A percentile compares a stretch with the other conserved stretches of the same genome.
phyloP scores from a whole-genome alignment of 2,797 vertebrate species.

The Helarctos malayanus region DNA sequence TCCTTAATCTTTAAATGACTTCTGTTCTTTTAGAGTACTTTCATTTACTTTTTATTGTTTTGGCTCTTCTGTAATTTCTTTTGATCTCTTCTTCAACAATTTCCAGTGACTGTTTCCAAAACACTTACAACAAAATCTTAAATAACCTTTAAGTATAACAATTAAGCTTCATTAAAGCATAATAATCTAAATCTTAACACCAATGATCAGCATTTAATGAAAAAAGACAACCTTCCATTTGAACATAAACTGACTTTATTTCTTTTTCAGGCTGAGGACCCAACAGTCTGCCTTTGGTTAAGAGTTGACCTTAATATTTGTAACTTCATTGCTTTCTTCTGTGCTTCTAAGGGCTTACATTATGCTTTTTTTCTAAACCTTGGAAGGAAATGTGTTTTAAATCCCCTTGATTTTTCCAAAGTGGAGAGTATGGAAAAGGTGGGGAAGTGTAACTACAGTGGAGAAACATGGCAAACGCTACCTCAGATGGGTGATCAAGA shows the following conservation, averaged over 20 bases:
- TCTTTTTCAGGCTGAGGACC: neutral
- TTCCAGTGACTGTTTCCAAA: slow-evolving; percentile 54
- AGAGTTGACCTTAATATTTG: neutral
- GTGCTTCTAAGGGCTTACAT: neutral
- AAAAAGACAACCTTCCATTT: neutral
- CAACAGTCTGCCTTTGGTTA: neutral
- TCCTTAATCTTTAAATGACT: slow-evolving; percentile 61
- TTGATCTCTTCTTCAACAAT: slow-evolving; percentile 42
- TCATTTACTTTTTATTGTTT: slow-evolving; percentile 29
- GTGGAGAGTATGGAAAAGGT: neutral
- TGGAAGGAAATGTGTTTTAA: neutral
- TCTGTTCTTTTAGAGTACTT: slow-evolving; percentile 48
- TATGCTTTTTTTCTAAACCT: neutral
- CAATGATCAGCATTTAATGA: neutral
- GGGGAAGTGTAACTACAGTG: fast-evolving
- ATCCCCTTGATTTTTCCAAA: neutral
- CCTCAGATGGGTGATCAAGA: neutral
- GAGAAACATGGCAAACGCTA: neutral
- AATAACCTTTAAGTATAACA: neutral
- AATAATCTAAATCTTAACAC: slow-evolving; percentile 10
- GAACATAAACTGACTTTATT: neutral
- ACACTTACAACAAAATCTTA: slow-evolving; percentile 30
- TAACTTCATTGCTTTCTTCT: neutral
- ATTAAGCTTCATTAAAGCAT: neutral
- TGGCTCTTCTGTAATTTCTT: slow-evolving; percentile 27